Conservation (phyloP, 2,797 vertebrate species). For the Geotrypetes seraphini region DNA sequence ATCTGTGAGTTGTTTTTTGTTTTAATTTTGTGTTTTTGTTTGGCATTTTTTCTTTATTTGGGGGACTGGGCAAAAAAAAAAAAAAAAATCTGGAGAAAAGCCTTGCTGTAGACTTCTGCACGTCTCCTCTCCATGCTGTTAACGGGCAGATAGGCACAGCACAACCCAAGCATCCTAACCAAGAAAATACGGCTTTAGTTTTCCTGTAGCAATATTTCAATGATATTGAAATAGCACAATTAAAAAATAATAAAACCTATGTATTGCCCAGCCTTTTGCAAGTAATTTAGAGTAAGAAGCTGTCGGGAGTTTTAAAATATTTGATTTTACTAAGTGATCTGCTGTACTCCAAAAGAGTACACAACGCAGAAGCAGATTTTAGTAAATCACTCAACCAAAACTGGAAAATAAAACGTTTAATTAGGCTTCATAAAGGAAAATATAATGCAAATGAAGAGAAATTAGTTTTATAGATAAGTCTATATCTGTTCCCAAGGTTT, state of each 20-base stretch:
- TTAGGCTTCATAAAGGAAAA: constrained; percentile 10
- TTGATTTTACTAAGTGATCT: too few species aligned
- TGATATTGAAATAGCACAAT: constrained; percentile 31
- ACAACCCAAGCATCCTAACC: constrained; percentile 28
- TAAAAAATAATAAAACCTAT: constrained; percentile 18
- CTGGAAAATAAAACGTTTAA: constrained; percentile 2
- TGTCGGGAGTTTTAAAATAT: constrained; percentile 55
- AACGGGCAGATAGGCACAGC: constrained; percentile 32
- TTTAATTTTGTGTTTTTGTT: constrained; percentile 55
- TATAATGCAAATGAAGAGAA: constrained; percentile 13
- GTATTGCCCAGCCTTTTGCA: constrained; percentile 63
- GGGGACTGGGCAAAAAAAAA: constrained; percentile 55
- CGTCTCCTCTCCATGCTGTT: constrained; percentile 20
- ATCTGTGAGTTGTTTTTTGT: constrained; percentile 73
- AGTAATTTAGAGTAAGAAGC: constrained; percentile 61
- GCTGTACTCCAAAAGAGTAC: too few species aligned
- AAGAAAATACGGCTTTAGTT: constrained; percentile 43
- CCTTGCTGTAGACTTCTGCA: constrained; percentile 38
- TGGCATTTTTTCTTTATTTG: too few species aligned
- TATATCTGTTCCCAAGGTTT: constrained; percentile 44
- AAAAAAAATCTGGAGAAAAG: constrained; percentile 43
- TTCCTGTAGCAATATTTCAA: constrained; percentile 34
- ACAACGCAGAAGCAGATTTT: too few species aligned
- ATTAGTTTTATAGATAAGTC: constrained; percentile 23
- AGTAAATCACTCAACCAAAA: constrained; percentile 11